Base-by-base conservation (phyloP, 2,888 invertebrate genomes). In the Ametastegia equiseti region DNA sequence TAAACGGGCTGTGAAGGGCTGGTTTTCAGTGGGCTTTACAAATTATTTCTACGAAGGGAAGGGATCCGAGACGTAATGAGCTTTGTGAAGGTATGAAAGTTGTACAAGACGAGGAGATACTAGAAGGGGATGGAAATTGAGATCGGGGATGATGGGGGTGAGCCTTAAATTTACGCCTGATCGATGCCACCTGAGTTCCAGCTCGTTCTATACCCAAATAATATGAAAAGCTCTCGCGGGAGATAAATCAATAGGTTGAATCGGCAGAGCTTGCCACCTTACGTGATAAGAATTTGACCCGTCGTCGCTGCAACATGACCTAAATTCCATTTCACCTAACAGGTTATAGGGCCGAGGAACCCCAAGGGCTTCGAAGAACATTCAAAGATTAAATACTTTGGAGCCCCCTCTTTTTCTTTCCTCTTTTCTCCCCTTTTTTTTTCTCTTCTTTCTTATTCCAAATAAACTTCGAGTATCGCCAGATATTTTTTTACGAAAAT, bases 121-220 rank as follows among this genome's bases (percentile, higher is more conserved):
- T 11, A 57, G 13, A 19, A 19, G 7, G 23, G 11, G 57, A 57
- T 19, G 9, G 23, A 9, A n/a, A n/a, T n/a, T n/a, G 71, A n/a
- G n/a, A 19, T 2, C 1, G 50, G 30, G 50, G 33, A 33, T n/a
- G n/a, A 33, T 15, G 13, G 27, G 42, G 50, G 15, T 33, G 19
- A 19, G 42, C 50, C 50, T 71, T 71, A 6, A n/a, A 71, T 71
- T 47, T 19, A 54, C 11, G 75, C 36, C 75, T 75, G 75, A 75
- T 75, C 75, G 75, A 75, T 75, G 75, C 75, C 75, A 75, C 54
- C 75, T 75, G 75, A 75, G 75, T 54, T 54, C 75, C n/a, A n/a
- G n/a, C 33, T 75, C 54, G 6, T 15, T 75, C 75, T 27, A 75
- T 13, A 75, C 13, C 75, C 75, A 36, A 54, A 75, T 54, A 54